Evolutionary conservation across 2,113 vertebrate species (phyloP).

Genomic region (Seriola dumerili): DNA sequence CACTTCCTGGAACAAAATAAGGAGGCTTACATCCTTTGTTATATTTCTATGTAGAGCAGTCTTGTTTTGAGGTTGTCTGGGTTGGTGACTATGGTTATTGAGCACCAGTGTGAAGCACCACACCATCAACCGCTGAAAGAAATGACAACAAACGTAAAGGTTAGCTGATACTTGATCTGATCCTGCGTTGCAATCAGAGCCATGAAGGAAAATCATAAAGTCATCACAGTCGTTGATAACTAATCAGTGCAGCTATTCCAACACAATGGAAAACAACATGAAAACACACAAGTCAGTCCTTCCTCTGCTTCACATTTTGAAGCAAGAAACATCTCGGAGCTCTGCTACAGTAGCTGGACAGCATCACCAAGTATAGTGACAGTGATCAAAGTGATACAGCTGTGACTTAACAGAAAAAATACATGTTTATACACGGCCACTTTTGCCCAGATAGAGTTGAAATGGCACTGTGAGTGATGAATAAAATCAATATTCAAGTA

Average conservation of each 20-base stretch:
- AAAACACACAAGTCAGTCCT: slow-evolving; percentile 69
- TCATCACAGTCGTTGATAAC: slow-evolving; percentile 54
- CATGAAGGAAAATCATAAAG: slow-evolving; percentile 1
- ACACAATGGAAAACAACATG: slow-evolving; percentile 87
- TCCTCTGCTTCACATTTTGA: slow-evolving; percentile 47
- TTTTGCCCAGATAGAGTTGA: slow-evolving; percentile 28
- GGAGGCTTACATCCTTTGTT: slow-evolving; percentile 17
- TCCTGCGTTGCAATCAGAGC: not conserved
- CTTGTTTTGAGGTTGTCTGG: slow-evolving; percentile 65
- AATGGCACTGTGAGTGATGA: slow-evolving; percentile 69
- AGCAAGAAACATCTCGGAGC: slow-evolving; percentile 18
- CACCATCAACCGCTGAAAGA: slow-evolving; percentile 60
- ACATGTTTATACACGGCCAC: slow-evolving; percentile 45
- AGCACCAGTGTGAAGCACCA: slow-evolving; percentile 78
- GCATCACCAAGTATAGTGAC: slow-evolving; percentile 43
- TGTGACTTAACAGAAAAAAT: slow-evolving; percentile 44
- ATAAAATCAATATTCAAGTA: slow-evolving; percentile 65
- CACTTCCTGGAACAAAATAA: slow-evolving; percentile 13
- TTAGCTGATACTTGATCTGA: slow-evolving; percentile 22
- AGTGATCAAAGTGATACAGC: slow-evolving; percentile 13
- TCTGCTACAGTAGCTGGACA: slow-evolving; percentile 77
- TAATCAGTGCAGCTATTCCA: slow-evolving; percentile 87
- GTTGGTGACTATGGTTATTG: slow-evolving; percentile 63
- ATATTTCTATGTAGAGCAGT: slow-evolving; percentile 34
- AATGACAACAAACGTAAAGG: slow-evolving; percentile 18